Percentiles rank a stretch among this genome's conserved stretches.
These are phyloP conservation scores for Oncorhynchus nerka DNA, from an alignment of 2,113 vertebrate genomes.

Conservation along the genomic window DNA sequence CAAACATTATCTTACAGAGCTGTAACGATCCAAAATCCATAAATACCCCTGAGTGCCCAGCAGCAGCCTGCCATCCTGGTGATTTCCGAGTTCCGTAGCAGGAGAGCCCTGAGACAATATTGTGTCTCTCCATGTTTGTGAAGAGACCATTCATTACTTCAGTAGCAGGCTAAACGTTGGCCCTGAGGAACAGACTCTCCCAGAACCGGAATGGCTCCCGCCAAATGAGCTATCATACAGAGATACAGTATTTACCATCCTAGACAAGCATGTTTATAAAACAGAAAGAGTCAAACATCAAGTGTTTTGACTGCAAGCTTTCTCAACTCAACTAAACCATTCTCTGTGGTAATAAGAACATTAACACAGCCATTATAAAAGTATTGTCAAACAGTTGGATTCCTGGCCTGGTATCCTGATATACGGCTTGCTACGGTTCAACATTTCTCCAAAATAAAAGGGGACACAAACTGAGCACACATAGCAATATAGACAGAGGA, in stretches of 20 bases:
- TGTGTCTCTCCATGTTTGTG: constrained; percentile 22
- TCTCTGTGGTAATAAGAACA: not conserved
- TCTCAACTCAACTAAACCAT: not conserved
- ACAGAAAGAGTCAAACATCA: constrained; percentile 20
- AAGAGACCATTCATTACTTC: constrained; percentile 32
- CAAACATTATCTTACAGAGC: constrained; percentile 45
- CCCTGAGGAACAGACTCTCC: constrained; percentile 2
- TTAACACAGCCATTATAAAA: not conserved
- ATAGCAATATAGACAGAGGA: not conserved
- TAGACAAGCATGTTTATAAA: constrained; percentile 19
- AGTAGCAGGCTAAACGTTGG: constrained; percentile 20
- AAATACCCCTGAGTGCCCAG: constrained; percentile 7
- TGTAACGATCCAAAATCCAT: constrained; percentile 22
- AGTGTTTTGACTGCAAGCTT: constrained; percentile 7
- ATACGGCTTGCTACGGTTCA: not conserved
- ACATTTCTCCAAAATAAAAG: not conserved
- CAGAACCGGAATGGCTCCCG: not conserved
- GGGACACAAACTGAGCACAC: not conserved
- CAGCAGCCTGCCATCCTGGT: constrained; percentile 16
- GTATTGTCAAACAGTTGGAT: constrained; percentile 3
- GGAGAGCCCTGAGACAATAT: constrained; percentile 19
- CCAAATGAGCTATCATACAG: constrained; percentile 1
- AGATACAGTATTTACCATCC: constrained; percentile 4
- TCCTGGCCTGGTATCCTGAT: constrained; percentile 1
- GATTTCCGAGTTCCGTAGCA: constrained; percentile 18